Conservation (phyloP, 1,140 invertebrate species). For the Onthophagus taurus region DNA sequence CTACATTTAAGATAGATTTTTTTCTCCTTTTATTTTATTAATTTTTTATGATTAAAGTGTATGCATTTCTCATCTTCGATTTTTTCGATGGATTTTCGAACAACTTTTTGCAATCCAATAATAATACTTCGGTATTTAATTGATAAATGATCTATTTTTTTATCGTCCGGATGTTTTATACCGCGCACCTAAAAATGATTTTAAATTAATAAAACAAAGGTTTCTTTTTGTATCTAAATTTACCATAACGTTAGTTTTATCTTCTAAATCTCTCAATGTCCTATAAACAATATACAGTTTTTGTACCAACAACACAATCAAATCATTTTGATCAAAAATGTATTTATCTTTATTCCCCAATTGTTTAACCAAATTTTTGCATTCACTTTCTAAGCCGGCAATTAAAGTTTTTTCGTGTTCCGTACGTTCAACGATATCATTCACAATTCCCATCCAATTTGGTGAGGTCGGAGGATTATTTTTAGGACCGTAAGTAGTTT, state of each 20-base stretch:
- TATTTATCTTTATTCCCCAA: conserved; percentile 15
- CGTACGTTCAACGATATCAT: not conserved
- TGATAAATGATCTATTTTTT: not conserved
- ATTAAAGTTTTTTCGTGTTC: conserved; percentile 1
- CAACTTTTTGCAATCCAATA: not conserved
- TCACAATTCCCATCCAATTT: no score
- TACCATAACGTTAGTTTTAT: conserved; percentile 6
- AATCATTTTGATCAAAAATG: conserved; percentile 16
- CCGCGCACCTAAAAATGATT: no score
- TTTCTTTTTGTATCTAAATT: not conserved
- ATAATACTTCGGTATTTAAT: not conserved
- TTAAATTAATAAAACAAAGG: not conserved
- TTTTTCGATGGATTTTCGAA: conserved; percentile 2
- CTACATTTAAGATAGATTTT: not conserved
- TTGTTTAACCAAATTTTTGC: not conserved
- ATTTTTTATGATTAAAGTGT: not conserved
- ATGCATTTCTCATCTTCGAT: conserved; percentile 1
- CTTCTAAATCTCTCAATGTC: conserved; percentile 17
- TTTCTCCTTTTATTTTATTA: not conserved
- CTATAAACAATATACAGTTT: conserved; percentile 18
- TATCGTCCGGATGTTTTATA: no score
- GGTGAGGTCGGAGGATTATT: no score
- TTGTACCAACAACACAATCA: conserved; percentile 18
- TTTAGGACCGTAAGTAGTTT: no score
- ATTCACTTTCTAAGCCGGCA: not conserved